Percentiles rank a stretch among this genome's conserved stretches.
phyloP scores from a whole-genome alignment of 2,113 vertebrate genomes.

The Macquaria australasica region DNA sequence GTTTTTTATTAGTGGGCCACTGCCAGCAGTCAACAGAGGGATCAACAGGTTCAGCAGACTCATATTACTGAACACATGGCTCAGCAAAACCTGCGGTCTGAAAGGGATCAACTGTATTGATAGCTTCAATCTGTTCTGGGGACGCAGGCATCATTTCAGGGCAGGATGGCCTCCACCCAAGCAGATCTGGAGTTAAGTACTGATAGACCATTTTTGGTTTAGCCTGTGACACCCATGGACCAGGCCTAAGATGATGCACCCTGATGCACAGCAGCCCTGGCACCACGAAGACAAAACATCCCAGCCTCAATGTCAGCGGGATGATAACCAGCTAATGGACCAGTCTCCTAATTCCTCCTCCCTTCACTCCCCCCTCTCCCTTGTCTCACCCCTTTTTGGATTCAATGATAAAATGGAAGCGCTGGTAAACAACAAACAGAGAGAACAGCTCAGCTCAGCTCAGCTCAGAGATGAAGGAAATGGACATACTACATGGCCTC shows the following conservation, averaged over 20 bases:
- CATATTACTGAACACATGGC: background rate
- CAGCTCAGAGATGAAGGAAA: background rate
- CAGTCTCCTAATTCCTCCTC: background rate
- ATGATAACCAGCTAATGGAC: background rate
- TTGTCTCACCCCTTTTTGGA: background rate
- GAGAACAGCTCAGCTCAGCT: background rate
- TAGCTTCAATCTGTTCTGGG: constrained; percentile 11
- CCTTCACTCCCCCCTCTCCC: background rate
- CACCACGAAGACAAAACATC: background rate
- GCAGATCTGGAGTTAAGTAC: constrained; percentile 1
- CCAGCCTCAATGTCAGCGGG: background rate
- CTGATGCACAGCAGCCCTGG: background rate
- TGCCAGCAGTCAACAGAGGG: background rate
- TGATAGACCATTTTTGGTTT: background rate
- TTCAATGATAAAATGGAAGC: background rate
- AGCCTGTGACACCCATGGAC: background rate
- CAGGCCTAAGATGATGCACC: background rate
- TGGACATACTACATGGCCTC: too few species aligned
- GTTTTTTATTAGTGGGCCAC: background rate
- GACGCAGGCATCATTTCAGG: background rate
- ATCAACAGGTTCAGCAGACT: constrained; percentile 11
- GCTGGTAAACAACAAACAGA: background rate
- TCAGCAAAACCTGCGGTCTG: background rate
- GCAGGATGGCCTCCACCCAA: background rate
- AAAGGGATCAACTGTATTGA: background rate